phyloP scores from a whole-genome alignment of 2,113 vertebrate genomes.

The Oophaga pumilio region DNA sequence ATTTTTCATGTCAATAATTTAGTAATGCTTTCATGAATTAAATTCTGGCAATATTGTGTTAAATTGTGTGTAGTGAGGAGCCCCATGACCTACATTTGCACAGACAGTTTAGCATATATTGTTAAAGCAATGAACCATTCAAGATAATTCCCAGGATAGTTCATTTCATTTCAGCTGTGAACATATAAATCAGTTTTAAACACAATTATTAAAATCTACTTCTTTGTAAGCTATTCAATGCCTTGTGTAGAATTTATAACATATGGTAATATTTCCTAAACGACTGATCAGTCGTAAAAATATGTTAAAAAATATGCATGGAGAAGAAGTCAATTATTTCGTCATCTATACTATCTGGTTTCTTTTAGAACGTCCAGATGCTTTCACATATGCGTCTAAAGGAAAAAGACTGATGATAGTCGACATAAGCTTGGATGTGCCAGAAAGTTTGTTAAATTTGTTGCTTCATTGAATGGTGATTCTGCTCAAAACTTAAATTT shows the following conservation, averaged over 20 bases:
- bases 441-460: background rate
- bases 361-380: background rate
- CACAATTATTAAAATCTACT: background rate
- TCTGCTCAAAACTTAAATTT: background rate
- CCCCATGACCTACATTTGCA: conserved; percentile 57
- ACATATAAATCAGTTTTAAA: conserved; percentile 25
- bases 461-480: background rate
- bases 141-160: conserved; percentile 28
- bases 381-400: conserved; percentile 11
- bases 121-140: conserved; percentile 26
- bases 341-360: conserved; percentile 18
- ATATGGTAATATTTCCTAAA: conserved; percentile 37
- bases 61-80: conserved; percentile 23
- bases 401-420: background rate
- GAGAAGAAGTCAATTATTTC: conserved; percentile 21
- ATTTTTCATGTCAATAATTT: conserved; percentile 10
- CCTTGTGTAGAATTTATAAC: background rate
- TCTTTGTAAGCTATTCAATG: background rate
- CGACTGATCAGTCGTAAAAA: background rate
- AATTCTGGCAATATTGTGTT: background rate
- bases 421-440: background rate
- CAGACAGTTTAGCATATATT: conserved; percentile 48
- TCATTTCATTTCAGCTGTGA: conserved; percentile 36
- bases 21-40: background rate
- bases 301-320: conserved; percentile 13